Percentiles rank a stretch among this genome's conserved stretches.
Conservation (phyloP, 2,113 vertebrate genomes). For the Nycticebus coucang region DNA sequence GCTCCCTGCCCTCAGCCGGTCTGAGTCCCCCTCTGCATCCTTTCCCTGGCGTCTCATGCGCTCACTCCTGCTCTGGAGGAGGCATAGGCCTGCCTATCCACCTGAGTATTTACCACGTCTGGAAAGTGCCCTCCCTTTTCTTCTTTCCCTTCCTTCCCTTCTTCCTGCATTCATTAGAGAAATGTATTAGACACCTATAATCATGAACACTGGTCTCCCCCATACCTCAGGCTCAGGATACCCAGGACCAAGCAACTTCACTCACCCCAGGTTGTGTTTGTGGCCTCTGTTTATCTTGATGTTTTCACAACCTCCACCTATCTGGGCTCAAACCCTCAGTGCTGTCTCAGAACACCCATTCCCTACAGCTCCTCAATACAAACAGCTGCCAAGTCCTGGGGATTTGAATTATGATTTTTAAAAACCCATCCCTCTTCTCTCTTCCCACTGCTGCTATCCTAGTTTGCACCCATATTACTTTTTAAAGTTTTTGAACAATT, state of each 20-base stretch:
- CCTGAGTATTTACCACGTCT: neutral
- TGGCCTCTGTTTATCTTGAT: neutral
- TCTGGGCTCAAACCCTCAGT: neutral
- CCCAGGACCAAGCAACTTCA: neutral
- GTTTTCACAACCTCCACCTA: neutral
- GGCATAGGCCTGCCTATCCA: neutral
- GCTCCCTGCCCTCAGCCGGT: neutral
- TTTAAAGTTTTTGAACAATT: neutral
- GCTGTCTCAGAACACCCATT: too few relatives aligned
- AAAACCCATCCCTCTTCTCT: neutral
- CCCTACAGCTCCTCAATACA: neutral
- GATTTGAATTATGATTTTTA: neutral
- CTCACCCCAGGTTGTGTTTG: neutral
- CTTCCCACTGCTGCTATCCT: neutral
- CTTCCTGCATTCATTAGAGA: neutral
- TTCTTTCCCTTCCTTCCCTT: neutral
- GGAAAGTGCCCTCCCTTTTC: neutral
- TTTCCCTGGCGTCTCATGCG: neutral
- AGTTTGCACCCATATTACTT: neutral
- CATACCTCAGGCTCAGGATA: too few relatives aligned
- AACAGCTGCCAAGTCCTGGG: neutral
- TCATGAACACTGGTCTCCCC: neutral
- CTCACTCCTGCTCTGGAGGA: too few relatives aligned
- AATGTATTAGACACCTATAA: neutral
- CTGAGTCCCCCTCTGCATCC: accelerated